A percentile compares a stretch with the other conserved stretches of the same genome.
Conservation (phyloP, 2,797 vertebrate genomes). For the Arrhamphus sclerolepis region DNA sequence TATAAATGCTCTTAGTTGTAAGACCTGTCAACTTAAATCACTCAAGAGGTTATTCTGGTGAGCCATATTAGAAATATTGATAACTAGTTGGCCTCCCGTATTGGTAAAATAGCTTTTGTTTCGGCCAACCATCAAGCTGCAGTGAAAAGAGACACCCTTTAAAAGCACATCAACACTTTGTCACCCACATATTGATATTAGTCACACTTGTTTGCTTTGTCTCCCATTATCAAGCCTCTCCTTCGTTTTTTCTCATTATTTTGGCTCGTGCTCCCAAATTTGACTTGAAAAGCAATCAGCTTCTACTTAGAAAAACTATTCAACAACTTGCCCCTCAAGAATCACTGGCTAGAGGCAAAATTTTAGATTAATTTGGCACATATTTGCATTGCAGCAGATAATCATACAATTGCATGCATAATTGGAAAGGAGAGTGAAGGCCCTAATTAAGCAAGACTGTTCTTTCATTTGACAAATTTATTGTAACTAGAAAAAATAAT, state of each 20-base stretch:
- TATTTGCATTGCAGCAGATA: constrained; percentile 45
- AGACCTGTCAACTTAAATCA: constrained; percentile 1
- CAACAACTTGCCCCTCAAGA: neutral
- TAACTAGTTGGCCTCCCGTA: neutral
- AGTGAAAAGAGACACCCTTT: neutral
- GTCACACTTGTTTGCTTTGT: constrained; percentile 16
- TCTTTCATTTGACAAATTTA: constrained; percentile 45
- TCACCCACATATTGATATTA: constrained; percentile 4
- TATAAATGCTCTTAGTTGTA: neutral
- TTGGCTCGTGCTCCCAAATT: constrained; percentile 5
- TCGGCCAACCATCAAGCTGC: constrained; percentile 4
- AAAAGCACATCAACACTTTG: constrained; percentile 9
- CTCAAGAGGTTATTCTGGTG: constrained; percentile 2
- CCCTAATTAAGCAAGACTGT: constrained; percentile 47
- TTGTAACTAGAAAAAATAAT: constrained; percentile 36
- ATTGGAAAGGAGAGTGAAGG: constrained; percentile 38
- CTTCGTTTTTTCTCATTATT: neutral
- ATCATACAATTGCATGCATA: constrained; percentile 36
- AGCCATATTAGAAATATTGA: neutral
- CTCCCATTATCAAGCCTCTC: constrained; percentile 1
- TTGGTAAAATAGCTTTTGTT: constrained; percentile 9
- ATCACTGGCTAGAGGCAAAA: constrained; percentile 6
- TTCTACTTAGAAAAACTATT: neutral
- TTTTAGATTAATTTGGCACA: constrained; percentile 24
- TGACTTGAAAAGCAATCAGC: constrained; percentile 5